phyloP scores from a whole-genome alignment of 2,113 vertebrate species.

The Pungitius pungitius region DNA sequence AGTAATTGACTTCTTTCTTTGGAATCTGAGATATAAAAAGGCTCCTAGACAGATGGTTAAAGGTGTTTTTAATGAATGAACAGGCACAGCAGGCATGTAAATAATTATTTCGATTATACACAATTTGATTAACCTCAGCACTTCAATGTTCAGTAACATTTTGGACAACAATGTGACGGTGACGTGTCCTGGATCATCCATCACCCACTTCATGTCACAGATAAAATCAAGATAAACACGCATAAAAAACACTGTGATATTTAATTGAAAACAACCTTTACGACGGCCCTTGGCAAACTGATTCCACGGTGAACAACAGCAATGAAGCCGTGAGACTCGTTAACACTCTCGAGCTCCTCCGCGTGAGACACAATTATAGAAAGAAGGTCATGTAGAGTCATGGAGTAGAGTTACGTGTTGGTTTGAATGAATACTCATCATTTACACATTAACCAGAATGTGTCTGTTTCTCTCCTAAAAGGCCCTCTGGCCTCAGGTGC shows the following conservation, averaged over 20 bases:
- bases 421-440: neutral
- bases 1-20: neutral
- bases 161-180: neutral
- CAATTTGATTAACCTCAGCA: neutral
- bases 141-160: neutral
- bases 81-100: neutral
- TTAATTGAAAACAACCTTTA: neutral
- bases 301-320: no score
- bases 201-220: neutral
- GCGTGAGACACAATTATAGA: neutral
- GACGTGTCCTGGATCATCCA: neutral
- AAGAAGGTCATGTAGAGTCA: neutral
- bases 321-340: neutral
- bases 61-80: constrained; percentile 10
- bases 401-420: neutral
- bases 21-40: neutral
- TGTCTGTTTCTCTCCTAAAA: constrained; percentile 58
- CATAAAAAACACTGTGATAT: neutral
- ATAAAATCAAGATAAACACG: no score
- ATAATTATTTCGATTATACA: neutral
- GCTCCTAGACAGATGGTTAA: neutral
- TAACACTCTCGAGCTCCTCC: neutral
- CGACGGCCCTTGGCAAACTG: no score
- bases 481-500: no score
- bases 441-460: constrained; percentile 5